phyloP scores from a whole-genome alignment of 53 echinoderm and acorn worm genomes.

The Hippasteria phrygiana region DNA sequence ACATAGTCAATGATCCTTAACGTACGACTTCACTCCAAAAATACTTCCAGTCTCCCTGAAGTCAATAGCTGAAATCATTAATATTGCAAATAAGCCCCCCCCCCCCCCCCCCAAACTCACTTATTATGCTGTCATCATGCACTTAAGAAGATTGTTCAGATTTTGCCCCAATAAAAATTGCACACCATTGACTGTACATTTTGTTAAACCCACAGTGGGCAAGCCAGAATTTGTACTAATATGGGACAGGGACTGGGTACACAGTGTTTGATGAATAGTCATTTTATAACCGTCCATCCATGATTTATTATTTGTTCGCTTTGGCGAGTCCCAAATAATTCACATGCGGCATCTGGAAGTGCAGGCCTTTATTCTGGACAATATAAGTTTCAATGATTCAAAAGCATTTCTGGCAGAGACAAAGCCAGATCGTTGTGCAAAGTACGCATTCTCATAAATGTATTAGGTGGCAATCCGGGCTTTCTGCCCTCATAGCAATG shows the following conservation, averaged over 20 bases:
- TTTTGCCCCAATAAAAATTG: constrained; percentile 49
- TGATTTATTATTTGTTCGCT: constrained; percentile 48
- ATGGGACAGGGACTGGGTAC: not conserved
- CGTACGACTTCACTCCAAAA: constrained; percentile 16
- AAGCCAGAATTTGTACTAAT: not conserved
- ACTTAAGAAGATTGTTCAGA: constrained; percentile 50
- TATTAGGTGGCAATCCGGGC: constrained; percentile 53
- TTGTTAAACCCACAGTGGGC: not conserved
- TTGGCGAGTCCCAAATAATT: constrained; percentile 1
- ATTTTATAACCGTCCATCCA: constrained; percentile 17
- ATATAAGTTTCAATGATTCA: constrained; percentile 62
- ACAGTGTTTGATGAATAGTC: constrained; percentile 38
- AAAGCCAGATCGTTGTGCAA: constrained; percentile 51
- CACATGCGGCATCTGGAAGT: not conserved
- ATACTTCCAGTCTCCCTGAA: not conserved
- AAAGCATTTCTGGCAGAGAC: constrained; percentile 37
- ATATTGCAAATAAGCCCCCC: not conserved
- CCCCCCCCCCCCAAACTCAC: not conserved
- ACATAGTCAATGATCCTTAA: constrained; percentile 32
- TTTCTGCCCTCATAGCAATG: constrained; percentile 35
- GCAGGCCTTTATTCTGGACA: constrained; percentile 58
- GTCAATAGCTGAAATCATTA: constrained; percentile 13
- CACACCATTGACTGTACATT: not conserved
- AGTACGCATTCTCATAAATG: constrained; percentile 63
- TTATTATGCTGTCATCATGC: constrained; percentile 32